Conservation (phyloP, 2,113 vertebrate genomes). For the Nibea albiflora region DNA sequence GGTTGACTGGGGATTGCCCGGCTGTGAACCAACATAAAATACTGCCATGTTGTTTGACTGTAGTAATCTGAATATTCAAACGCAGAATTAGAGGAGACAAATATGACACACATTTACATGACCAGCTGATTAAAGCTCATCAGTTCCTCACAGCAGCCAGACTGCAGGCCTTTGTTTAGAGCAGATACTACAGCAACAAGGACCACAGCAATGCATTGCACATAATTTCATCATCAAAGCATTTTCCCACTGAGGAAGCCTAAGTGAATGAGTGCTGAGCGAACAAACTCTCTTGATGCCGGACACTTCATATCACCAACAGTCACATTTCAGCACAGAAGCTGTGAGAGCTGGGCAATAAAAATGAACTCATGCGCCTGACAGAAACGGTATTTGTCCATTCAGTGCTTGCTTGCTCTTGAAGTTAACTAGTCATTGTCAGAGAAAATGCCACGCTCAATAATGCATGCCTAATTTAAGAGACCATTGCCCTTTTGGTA, state of each 20-base stretch:
- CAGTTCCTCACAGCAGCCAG: constrained; percentile 33
- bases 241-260: constrained; percentile 36
- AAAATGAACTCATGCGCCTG: constrained; percentile 3
- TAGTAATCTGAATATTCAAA: constrained; percentile 40
- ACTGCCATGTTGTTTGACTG: constrained; percentile 5
- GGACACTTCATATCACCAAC: constrained; percentile 45
- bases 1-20: background rate
- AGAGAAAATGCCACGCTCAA: constrained; percentile 56
- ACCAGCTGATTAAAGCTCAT: constrained; percentile 60
- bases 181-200: constrained; percentile 54
- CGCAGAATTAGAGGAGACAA: constrained; percentile 21
- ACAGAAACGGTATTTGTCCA: constrained; percentile 42
- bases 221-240: constrained; percentile 81
- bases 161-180: constrained; percentile 35
- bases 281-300: constrained; percentile 44
- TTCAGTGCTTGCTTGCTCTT: constrained; percentile 24
- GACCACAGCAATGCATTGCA: constrained; percentile 66
- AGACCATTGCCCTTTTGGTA: constrained; percentile 57
- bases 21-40: constrained; percentile 23
- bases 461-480: constrained; percentile 65
- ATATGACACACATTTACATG: constrained; percentile 15
- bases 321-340: constrained; percentile 22
- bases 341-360: constrained; percentile 11
- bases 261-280: constrained; percentile 48
- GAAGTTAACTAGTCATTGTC: constrained; percentile 49